Evolutionary conservation across 2,888 invertebrate genomes (phyloP).

Genomic region (Mesorhabditis spiculigera): DNA sequence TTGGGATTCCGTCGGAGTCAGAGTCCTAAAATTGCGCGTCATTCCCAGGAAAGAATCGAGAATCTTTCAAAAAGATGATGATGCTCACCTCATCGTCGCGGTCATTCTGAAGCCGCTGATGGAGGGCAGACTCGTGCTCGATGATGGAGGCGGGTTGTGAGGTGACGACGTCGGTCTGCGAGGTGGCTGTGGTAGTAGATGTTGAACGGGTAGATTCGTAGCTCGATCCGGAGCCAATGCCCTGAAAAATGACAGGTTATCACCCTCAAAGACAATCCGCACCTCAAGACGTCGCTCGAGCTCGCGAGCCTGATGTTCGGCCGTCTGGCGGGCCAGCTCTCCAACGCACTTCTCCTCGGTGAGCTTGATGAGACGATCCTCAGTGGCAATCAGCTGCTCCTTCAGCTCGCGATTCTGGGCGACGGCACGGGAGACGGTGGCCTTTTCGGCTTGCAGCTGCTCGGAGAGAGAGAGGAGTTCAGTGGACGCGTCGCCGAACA

Average conservation of each 20-base stretch:
- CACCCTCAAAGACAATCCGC: constrained; percentile 10
- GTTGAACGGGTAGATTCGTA: too few species aligned
- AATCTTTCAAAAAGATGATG: too few species aligned
- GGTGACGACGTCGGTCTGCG: background rate
- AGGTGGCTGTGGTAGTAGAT: too few species aligned
- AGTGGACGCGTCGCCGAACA: constrained; percentile 3
- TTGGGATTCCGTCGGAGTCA: background rate
- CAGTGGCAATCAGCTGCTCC: constrained; percentile 64
- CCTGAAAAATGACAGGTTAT: too few species aligned
- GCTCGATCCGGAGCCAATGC: too few species aligned
- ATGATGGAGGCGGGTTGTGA: background rate
- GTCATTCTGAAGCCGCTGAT: background rate
- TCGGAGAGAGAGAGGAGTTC: constrained; percentile 65
- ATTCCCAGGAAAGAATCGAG: too few species aligned
- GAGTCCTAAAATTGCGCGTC: background rate
- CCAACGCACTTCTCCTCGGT: constrained; percentile 32
- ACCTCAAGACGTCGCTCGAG: constrained; percentile 22
- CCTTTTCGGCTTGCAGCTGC: constrained; percentile 86
- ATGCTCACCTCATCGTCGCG: background rate
- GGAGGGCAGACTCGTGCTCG: background rate
- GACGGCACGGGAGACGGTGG: constrained; percentile 86
- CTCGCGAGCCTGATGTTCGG: constrained; percentile 31
- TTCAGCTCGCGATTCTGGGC: constrained; percentile 88
- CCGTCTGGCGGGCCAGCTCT: constrained; percentile 32
- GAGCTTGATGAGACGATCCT: constrained; percentile 23